Evolutionary conservation across 2,888 invertebrate species (phyloP).

Genomic region (Agrochola lota): DNA sequence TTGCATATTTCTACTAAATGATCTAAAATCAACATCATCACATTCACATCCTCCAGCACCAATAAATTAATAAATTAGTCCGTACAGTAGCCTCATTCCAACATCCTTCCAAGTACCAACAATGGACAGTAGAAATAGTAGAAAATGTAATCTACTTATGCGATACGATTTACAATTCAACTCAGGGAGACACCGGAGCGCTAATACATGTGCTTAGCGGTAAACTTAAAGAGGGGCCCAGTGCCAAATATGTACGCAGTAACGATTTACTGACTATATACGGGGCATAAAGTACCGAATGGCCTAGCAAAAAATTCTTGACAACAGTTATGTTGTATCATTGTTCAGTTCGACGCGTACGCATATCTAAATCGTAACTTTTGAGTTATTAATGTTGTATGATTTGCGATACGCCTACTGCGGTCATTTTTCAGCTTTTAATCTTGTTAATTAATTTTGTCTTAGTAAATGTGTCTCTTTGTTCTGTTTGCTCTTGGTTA

Average conservation of each 20-base stretch:
- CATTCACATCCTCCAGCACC: conserved; percentile 28
- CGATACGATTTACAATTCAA: conserved; percentile 77
- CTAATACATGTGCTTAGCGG: conserved; percentile 88
- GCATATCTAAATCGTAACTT: conserved; percentile 64
- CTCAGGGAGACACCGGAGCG: conserved; percentile 78
- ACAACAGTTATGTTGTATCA: conserved; percentile 67
- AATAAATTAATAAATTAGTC: conserved; percentile 57
- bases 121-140: conserved; percentile 66
- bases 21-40: conserved; percentile 32
- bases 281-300: conserved; percentile 84
- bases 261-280: conserved; percentile 86
- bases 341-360: conserved; percentile 67
- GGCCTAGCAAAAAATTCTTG: conserved; percentile 62
- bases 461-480: conserved; percentile 34
- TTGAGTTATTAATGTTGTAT: conserved; percentile 55
- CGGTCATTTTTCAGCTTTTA: conserved; percentile 51
- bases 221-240: conserved; percentile 82
- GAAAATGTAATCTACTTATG: conserved; percentile 69
- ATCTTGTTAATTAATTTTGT: conserved; percentile 59
- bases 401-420: conserved; percentile 57
- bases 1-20: background rate
- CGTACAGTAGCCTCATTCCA: conserved; percentile 56
- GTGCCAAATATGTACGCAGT: conserved; percentile 88
- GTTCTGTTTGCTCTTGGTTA: conserved; percentile 6
- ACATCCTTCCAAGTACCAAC: conserved; percentile 57